Evolutionary conservation across 1,140 invertebrate genomes (phyloP).

Genomic region (Drosophila tropicalis): DNA sequence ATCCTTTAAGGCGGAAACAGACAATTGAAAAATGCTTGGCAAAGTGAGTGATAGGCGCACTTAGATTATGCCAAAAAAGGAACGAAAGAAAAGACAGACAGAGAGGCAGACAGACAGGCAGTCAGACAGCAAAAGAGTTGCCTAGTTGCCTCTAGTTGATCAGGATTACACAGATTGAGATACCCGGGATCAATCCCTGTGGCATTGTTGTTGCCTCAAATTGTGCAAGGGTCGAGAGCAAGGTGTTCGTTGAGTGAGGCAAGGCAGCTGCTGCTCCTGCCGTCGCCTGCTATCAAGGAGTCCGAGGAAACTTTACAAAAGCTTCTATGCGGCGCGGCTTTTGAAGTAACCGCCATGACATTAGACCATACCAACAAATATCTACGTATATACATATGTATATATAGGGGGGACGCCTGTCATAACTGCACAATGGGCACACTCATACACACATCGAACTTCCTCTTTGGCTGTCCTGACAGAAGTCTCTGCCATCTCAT

Average conservation of each 20-base stretch:
- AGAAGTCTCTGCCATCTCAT: slow-evolving; percentile 14
- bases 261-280: slow-evolving; percentile 34
- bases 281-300: neutral
- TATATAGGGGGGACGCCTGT: slow-evolving; percentile 65
- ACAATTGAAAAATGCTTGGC: slow-evolving; percentile 33
- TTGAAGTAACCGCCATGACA: slow-evolving; percentile 49
- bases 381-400: too few relatives aligned
- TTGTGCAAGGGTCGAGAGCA: slow-evolving; percentile 49
- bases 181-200: neutral
- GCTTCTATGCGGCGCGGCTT: slow-evolving; percentile 25
- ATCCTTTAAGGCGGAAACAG: slow-evolving; percentile 49
- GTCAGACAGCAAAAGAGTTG: neutral
- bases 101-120: neutral
- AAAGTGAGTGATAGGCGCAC: slow-evolving; percentile 11
- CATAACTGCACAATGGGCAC: slow-evolving; percentile 74
- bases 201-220: slow-evolving; percentile 33
- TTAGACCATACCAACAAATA: slow-evolving; percentile 4
- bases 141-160: slow-evolving; percentile 6
- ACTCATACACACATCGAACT: slow-evolving; percentile 32
- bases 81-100: neutral
- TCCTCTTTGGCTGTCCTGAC: slow-evolving; percentile 37
- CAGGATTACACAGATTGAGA: neutral
- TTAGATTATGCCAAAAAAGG: neutral
- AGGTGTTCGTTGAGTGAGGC: slow-evolving; percentile 36
- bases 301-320: slow-evolving; percentile 49